phyloP scores from a whole-genome alignment of 2,888 invertebrate genomes.

The Drosophila infuscata region DNA sequence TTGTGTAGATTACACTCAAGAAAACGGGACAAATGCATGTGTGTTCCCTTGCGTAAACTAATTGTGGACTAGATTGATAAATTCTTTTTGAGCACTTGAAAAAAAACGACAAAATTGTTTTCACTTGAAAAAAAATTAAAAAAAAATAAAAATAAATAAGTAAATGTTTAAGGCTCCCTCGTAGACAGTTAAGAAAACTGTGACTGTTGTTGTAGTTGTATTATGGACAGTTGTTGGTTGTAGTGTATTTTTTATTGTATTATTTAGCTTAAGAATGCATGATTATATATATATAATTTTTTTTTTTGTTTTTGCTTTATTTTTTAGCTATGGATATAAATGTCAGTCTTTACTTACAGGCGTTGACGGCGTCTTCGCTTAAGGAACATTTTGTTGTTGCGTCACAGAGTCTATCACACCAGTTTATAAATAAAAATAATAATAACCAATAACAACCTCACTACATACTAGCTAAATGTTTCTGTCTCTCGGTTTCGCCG shows the following conservation, averaged over 20 bases:
- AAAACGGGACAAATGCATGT: slow-evolving; percentile 2
- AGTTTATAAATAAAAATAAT: slow-evolving; percentile 33
- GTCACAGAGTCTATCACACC: slow-evolving; percentile 57
- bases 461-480: slow-evolving; percentile 63
- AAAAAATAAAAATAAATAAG: slow-evolving; percentile 5
- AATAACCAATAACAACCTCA: slow-evolving; percentile 43
- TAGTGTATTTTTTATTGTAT: slow-evolving; percentile 31
- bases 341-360: slow-evolving; percentile 75
- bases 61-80: neutral
- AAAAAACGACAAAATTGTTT: slow-evolving; percentile 12
- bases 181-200: slow-evolving; percentile 23
- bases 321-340: slow-evolving; percentile 26
- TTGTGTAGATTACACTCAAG: slow-evolving; percentile 26
- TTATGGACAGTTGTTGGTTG: slow-evolving; percentile 21
- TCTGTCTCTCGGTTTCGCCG: slow-evolving; percentile 54
- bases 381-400: slow-evolving; percentile 68
- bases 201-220: slow-evolving; percentile 18
- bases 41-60: slow-evolving; percentile 8
- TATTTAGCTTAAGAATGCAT: slow-evolving; percentile 50
- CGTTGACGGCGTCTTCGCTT: slow-evolving; percentile 69
- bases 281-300: slow-evolving; percentile 20
- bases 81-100: slow-evolving; percentile 22
- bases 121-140: slow-evolving; percentile 45
- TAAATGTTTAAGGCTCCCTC: slow-evolving; percentile 27
- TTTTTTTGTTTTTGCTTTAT: slow-evolving; percentile 7